Evolutionary conservation across 2,113 vertebrate genomes (phyloP).

Genomic region (Otolemur garnettii): DNA sequence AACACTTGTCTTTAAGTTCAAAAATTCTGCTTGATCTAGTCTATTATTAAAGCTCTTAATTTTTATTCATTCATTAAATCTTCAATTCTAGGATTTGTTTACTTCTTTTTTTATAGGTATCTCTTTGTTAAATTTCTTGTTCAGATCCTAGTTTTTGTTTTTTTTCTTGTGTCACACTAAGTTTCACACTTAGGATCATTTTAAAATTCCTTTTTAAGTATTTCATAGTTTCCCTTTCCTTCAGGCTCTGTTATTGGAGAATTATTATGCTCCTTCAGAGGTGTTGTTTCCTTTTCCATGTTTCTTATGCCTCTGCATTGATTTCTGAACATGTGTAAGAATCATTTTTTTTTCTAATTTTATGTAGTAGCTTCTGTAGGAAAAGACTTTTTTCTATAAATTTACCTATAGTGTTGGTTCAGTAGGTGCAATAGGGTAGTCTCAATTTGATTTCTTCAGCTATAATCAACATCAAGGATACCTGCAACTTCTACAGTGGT

Average conservation of each 20-base stretch:
- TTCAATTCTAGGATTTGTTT: neutral
- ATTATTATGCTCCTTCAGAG: neutral
- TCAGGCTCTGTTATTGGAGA: neutral
- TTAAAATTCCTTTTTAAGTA: neutral
- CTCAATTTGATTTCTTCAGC: neutral
- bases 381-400: neutral
- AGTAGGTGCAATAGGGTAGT: neutral
- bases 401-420: neutral
- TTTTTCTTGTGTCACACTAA: neutral
- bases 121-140: neutral
- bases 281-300: neutral
- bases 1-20: neutral
- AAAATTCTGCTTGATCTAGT: neutral
- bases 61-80: neutral
- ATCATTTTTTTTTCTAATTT: neutral
- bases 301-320: neutral
- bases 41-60: neutral
- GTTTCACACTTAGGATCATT: neutral
- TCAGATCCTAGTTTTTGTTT: neutral
- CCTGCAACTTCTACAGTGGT: neutral
- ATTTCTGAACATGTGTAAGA: neutral
- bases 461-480: neutral
- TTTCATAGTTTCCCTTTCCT: neutral
- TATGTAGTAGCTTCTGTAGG: neutral
- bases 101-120: neutral